Base-by-base conservation (phyloP, 1,140 invertebrate genomes). In the Monochamus saltuarius region DNA sequence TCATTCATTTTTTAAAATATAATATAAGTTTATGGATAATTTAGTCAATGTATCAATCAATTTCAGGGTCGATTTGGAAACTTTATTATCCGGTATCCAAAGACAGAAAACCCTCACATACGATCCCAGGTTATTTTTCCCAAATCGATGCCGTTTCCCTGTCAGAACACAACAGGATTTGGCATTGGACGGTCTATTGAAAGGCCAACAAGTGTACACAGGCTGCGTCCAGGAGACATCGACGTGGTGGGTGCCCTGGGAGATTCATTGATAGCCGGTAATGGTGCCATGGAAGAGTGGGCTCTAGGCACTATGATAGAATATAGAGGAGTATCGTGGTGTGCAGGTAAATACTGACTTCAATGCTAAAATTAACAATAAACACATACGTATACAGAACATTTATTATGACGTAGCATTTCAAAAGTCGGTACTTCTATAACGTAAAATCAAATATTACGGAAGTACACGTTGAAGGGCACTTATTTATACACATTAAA, bases 191-290 rank as follows among this genome's bases (percentile, higher is more conserved):
- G 65, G 29, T 66, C 65, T 9, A 2, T 36, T 1, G 43, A 19
- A 1, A 49, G 57, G 42, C 75, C 75, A 9, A 70, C 67, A 6
- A 76, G 73, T 45, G 87, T 89, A 9, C 85, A 89, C 71, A 71
- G 75, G 56, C 77, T 92, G 4, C 77, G 87, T 40, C 89, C 88
- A 1, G 87, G 83, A 8, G 90, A 92, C 71, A 88, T 92, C 37
- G 85, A 90, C 56, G 85, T 92, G 1, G 80, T 92, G 6, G 90
- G 82, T 6, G 89, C 89, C 1, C 80, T 93, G 50, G 91, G 91
- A 6, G 91, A 93, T 73, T 91, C 89, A 0, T 71, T 93, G 47
- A 83, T 89, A 0, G 90, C 89, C 4, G 89, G 84, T 29, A 91
- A 86, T 65, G 89, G 89, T 1, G 88, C 89, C 0, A 72, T 89